Conservation (phyloP, 2,113 vertebrate genomes). For the Ifrita kowaldi region DNA sequence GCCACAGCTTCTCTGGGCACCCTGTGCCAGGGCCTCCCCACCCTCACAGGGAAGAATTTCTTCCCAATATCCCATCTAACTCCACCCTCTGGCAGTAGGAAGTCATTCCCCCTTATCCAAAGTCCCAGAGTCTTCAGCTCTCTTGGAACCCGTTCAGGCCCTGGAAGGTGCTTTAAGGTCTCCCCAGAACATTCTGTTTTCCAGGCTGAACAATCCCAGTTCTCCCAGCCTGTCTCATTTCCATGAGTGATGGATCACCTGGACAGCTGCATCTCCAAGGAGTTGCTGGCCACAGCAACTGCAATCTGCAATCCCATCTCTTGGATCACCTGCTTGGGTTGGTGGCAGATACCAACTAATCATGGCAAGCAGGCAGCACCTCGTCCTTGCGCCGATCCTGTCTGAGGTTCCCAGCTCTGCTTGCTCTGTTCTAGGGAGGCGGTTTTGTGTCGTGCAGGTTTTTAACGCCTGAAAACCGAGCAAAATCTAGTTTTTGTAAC, state of each 20-base stretch:
- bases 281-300: background rate
- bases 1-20: background rate
- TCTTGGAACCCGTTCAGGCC: background rate
- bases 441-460: fast-evolving
- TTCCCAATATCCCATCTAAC: background rate
- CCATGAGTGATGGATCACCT: background rate
- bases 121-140: background rate
- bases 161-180: background rate
- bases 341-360: background rate
- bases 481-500: background rate
- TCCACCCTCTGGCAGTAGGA: background rate
- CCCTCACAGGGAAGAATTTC: background rate
- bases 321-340: background rate
- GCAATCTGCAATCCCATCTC: background rate
- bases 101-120: background rate
- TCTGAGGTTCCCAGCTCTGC: background rate
- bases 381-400: background rate
- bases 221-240: background rate
- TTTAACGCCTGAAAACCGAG: background rate
- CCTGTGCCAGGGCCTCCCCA: background rate
- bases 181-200: background rate
- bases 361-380: background rate
- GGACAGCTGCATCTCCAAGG: background rate
- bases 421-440: background rate
- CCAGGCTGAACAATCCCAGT: background rate